Percentiles rank a stretch among this genome's conserved stretches.
Conservation (phyloP, 2,113 vertebrate genomes). For the Diadophis punctatus region DNA sequence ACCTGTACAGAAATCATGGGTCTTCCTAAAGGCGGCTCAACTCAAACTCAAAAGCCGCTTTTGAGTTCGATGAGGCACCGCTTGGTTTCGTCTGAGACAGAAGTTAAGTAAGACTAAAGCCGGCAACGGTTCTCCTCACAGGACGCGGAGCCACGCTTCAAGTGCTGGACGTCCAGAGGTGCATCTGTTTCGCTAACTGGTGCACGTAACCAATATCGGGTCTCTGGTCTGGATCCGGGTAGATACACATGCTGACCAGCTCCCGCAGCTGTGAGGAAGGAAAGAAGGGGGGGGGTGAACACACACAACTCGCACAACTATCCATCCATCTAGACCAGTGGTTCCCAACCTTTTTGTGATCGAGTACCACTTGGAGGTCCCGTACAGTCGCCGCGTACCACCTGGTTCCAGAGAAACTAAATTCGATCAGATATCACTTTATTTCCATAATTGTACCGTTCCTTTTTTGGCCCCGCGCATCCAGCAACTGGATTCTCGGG, state of each 20-base stretch:
- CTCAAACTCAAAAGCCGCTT: conserved; percentile 33
- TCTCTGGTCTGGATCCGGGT: conserved; percentile 76
- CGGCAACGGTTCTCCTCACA: conserved; percentile 45
- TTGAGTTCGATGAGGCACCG: conserved; percentile 42
- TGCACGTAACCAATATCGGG: conserved; percentile 81
- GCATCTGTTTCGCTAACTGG: conserved; percentile 84
- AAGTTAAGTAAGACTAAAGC: conserved; percentile 70
- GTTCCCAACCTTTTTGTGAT: too few relatives aligned
- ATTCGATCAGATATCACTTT: too few relatives aligned
- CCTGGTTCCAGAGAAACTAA: too few relatives aligned
- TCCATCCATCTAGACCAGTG: too few relatives aligned
- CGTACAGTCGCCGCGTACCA: too few relatives aligned
- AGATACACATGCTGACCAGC: conserved; percentile 85
- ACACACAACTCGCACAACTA: neutral
- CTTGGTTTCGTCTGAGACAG: conserved; percentile 58
- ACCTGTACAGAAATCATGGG: conserved; percentile 55
- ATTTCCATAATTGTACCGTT: too few relatives aligned
- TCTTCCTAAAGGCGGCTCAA: conserved; percentile 37
- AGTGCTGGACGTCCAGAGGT: conserved; percentile 79
- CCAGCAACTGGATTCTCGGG: too few relatives aligned
- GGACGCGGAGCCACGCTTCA: conserved; percentile 42
- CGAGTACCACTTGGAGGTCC: too few relatives aligned
- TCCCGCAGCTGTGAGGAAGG: conserved; percentile 73
- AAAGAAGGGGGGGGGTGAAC: neutral
- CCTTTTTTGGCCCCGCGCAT: too few relatives aligned